phyloP scores from a whole-genome alignment of 2,797 vertebrate genomes.

The Manis crassicaudata region DNA sequence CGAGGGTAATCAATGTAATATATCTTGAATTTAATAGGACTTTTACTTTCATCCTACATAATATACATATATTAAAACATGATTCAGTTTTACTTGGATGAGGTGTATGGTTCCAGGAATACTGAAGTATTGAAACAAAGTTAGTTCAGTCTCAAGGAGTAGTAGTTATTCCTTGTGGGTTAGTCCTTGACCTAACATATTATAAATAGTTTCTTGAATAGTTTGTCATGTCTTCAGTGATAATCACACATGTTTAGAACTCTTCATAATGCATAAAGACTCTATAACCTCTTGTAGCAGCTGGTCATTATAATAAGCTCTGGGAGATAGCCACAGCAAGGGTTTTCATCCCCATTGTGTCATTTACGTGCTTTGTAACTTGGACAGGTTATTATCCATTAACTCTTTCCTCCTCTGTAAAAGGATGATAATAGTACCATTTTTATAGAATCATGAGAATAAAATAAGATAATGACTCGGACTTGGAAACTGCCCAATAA shows the following conservation, averaged over 20 bases:
- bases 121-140: neutral
- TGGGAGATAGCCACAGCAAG: neutral
- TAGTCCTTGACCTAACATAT: constrained; percentile 6
- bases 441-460: neutral
- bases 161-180: neutral
- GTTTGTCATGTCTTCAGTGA: neutral
- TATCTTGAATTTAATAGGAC: constrained; percentile 43
- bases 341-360: neutral
- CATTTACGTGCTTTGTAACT: neutral
- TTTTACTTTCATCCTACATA: constrained; percentile 12
- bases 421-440: neutral
- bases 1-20: neutral
- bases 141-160: neutral
- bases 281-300: neutral
- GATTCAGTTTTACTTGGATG: neutral
- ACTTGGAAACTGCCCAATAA: neutral
- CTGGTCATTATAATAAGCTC: neutral
- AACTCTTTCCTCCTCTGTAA: neutral
- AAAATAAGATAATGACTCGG: neutral
- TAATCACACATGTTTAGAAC: neutral
- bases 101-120: neutral
- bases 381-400: neutral
- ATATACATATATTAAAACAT: neutral
- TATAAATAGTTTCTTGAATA: constrained; percentile 29
- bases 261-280: neutral